Base-by-base conservation (phyloP, 2,888 invertebrate species). In the Atrina japonica region DNA sequence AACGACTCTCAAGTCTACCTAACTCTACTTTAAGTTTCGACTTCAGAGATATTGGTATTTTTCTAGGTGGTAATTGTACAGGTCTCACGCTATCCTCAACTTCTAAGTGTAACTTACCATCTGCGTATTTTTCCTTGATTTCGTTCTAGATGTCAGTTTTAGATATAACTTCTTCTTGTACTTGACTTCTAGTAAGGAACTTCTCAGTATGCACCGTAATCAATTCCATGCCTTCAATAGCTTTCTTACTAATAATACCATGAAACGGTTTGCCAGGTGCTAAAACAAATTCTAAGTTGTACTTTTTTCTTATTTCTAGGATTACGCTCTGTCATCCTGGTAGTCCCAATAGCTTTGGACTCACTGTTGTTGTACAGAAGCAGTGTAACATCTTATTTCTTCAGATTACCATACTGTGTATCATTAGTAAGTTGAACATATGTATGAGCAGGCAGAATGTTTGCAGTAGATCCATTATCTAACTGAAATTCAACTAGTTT, bases 381-480 rank as follows among this genome's bases (percentile, higher is more conserved):
- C 18, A 66, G 21, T 40, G 64, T 61, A 14, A 40, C 45, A 23
- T 66, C 56, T 3, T 21, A 25, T 27, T 45, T 16, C 16, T 9
- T 43, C 30, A 66, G 47, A 40, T 52, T 40, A n/a, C n/a, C n/a
- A n/a, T n/a, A n/a, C 30, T 30, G 25, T 21, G 30, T 49, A 47
- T 66, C 70, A 64, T 64, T 30, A 40, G 23, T 61, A 6, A 70
- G 14, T 21, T 55, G 49, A 45, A 25, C 55, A 47, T 65, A 71
- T 7, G 50, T 59, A 27, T 29, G 61, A 25, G 59, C 50, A 18
- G 75, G 52, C 27, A 75, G 41, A 9, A 72, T 52, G 27, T 72
- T 72, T 9, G 68, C 71, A 16, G 69, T 72, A 5, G 74, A 73
- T n/a, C 70, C 81, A 43, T 64, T 73, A 35, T 77, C 75, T 21